Evolutionary conservation across 53 echinoderm and acorn worm species (phyloP), one percentile per base, ranked within the genome.

Genomic region (Crossaster papposus): DNA sequence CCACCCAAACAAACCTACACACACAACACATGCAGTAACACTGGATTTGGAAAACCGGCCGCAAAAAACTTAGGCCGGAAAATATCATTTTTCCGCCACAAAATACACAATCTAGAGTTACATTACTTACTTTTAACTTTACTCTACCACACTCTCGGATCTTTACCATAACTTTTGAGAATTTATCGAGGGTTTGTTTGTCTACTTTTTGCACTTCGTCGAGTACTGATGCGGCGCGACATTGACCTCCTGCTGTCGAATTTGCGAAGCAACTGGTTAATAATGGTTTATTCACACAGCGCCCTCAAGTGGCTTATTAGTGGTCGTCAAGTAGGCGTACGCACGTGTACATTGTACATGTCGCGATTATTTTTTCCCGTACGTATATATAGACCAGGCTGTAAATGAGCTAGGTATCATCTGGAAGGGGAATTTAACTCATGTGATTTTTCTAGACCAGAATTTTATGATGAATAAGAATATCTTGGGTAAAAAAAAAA

Each of bases 141-240:
- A 71, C 72, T 72, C 71, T 54, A 53, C 84, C 2, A 17, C 72
- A 20, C 72, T 22, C 72, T 84, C 72, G 51, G 30, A 52, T 30
- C n/a, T 72, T 84, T 71, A 84, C 72, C 84, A 84, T 84, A 84
- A 50, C 84, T 71, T 84, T 72, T 36, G 73, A 72, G 71, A 26
- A 18, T 4, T 50, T 30, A 71, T 20, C 18, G 51, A 8, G 53
- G 14, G 23, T 17, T 70, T 73, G 3, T 31, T 72, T 54, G 71
- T 31, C 44, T 30, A 72, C 53, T 50, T 84, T 51, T 70, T 30
- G 36, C 53, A 84, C 23, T 71, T 83, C 35, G 64, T 14, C 20
- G 73, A 30, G 32, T 7, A 8, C n/a, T 30, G 51, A 72, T 23
- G 28, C 34, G 35, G 26, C 7, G 17, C 38, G 9, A 32, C 1